phyloP scores from a whole-genome alignment of 2,113 vertebrate species.

The Gasterosteus aculeatus region DNA sequence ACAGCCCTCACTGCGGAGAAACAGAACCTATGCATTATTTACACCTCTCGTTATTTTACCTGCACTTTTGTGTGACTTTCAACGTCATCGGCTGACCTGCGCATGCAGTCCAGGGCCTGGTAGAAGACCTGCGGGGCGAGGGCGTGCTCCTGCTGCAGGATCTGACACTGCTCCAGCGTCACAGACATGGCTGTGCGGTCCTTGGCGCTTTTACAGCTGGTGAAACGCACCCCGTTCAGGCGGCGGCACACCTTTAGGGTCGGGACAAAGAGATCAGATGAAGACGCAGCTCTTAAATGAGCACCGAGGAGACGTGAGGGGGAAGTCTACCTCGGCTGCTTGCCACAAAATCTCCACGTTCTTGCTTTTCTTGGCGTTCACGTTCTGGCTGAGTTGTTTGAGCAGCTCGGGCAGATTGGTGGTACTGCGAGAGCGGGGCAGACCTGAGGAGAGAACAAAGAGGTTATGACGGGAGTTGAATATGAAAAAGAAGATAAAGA shows the following conservation, averaged over 20 bases:
- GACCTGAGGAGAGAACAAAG: constrained; percentile 78
- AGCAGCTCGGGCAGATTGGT: constrained; percentile 93
- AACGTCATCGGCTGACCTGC: constrained; percentile 85
- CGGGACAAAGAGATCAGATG: not conserved
- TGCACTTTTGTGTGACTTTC: not conserved
- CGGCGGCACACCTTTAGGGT: constrained; percentile 88
- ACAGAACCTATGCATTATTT: constrained; percentile 80
- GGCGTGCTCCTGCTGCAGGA: constrained; percentile 94
- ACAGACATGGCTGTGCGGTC: constrained; percentile 98
- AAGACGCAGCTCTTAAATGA: not conserved
- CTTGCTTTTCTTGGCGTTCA: constrained; percentile 94
- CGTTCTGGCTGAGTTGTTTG: constrained; percentile 90
- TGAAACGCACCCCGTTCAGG: constrained; percentile 95
- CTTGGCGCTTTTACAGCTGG: constrained; percentile 99
- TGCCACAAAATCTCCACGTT: constrained; percentile 99
- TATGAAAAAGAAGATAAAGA: not conserved
- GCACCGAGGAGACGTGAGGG: not conserved
- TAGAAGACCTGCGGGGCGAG: constrained; percentile 98
- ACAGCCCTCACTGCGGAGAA: constrained; percentile 93
- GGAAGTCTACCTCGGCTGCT: constrained; percentile 91
- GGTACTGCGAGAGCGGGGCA: constrained; percentile 93
- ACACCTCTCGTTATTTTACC: not conserved
- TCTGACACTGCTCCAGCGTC: constrained; percentile 96
- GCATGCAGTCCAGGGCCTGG: constrained; percentile 98
- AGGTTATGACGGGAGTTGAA: not conserved